Evolutionary conservation across 53 echinoderm and acorn worm genomes (phyloP), one percentile per base, ranked within the genome.

Genomic region (Luidia sarsii): DNA sequence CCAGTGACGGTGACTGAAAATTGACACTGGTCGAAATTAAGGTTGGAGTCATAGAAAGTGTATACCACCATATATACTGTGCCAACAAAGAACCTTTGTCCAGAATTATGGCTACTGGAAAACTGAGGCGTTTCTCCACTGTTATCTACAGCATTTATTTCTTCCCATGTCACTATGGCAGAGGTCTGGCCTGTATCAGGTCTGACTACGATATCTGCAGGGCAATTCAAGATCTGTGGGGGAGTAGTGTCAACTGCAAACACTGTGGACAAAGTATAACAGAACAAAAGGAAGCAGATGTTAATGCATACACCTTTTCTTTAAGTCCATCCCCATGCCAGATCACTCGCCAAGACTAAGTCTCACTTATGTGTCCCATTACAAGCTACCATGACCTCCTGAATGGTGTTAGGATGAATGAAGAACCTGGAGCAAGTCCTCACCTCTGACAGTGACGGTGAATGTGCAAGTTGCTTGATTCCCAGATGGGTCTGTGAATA

Each of bases 401-500:
- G n/a, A n/a, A n/a, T n/a, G n/a, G n/a, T n/a, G n/a, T n/a, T n/a
- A n/a, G n/a, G n/a, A n/a, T n/a, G n/a, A n/a, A n/a, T n/a, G n/a
- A n/a, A n/a, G n/a, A 41, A 41, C 11, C 73, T 39, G 34, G 7
- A 13, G 34, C 3, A 11, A 7, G 27, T 25, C 15, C 23, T 53
- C 21, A 53, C 73, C 32, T 8, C 13, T 10, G 86, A 38, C 90
- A 90, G 65, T 68, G 43, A 82, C 57, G 20, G 45, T 30, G 51
- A 82, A 82, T 2, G 5, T 19, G 50, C 81, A 81, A 10, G 28
- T 21, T 1, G 66, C 81, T 13, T 10, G 4, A 37, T 81, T 81
- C 2, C 66, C 52, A 29, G 81, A 65, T 24, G 37, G 51, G 21
- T 81, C 81, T 27, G 81, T 68, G 33, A 55, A 82, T 8, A 59